Percentiles rank a stretch among this genome's conserved stretches.
These are phyloP conservation scores for Oikopleura albicans DNA, from an alignment of 23 tunicate genomes.

Conservation along the genomic window DNA sequence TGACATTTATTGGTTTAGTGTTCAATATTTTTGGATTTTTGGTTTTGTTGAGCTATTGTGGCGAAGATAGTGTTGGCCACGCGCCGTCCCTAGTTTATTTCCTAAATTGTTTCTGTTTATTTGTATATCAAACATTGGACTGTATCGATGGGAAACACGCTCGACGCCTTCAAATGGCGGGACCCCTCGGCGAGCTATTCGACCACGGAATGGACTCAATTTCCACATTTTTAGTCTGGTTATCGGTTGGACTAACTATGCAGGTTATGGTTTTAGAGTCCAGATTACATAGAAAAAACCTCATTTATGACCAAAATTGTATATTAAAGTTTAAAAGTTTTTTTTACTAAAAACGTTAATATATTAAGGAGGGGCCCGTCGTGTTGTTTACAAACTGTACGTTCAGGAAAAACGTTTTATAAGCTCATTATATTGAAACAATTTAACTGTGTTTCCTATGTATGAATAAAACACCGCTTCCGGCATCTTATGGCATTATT, in stretches of 20 bases:
- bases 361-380: no score
- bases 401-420: no score
- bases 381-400: no score
- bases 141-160: slow-evolving; percentile 12
- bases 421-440: no score
- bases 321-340: no score
- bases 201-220: slow-evolving; percentile 1
- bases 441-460: no score
- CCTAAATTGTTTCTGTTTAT: not conserved
- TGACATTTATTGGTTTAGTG: not conserved
- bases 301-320: no score
- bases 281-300: no score
- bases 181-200: not conserved
- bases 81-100: not conserved
- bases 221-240: not conserved
- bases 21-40: not conserved
- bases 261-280: not conserved
- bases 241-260: not conserved
- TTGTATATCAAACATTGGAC: slow-evolving; percentile 1
- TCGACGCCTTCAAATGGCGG: not conserved
- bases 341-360: no score
- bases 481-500: no score
- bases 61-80: not conserved
- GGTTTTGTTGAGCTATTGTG: not conserved
- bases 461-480: no score